These are phyloP conservation scores for Chaenocephalus aceratus DNA, from an alignment of 2,113 vertebrate species.

Conservation along the genomic window DNA sequence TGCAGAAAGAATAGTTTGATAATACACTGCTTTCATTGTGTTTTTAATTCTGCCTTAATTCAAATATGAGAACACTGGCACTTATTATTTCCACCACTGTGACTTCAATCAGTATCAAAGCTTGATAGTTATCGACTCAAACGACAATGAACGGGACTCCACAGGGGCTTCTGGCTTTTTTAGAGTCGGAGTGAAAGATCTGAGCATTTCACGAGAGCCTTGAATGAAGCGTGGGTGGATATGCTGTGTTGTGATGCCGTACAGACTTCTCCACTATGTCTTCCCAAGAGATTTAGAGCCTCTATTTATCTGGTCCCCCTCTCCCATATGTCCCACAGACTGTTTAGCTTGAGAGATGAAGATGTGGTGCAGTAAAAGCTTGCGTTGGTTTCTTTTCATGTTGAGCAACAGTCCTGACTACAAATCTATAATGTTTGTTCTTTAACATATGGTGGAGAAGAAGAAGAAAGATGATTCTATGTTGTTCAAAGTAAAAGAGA, in stretches of 20 bases:
- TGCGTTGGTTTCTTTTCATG: not conserved
- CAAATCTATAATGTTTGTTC: not conserved
- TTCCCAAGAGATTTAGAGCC: slow-evolving; percentile 36
- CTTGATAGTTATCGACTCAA: slow-evolving; percentile 18
- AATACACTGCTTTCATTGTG: not conserved
- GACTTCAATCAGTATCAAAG: slow-evolving; percentile 3
- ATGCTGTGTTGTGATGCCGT: slow-evolving; percentile 34
- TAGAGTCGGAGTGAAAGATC: slow-evolving; percentile 10
- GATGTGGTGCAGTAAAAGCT: not conserved
- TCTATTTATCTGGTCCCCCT: slow-evolving; percentile 23
- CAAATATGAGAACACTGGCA: slow-evolving; percentile 16
- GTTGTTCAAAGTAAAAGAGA: not conserved
- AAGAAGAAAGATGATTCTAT: not conserved
- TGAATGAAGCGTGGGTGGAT: slow-evolving; percentile 54
- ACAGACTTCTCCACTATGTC: slow-evolving; percentile 36
- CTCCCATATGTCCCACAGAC: slow-evolving; percentile 21
- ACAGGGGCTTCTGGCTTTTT: not conserved
- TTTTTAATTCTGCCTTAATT: not conserved
- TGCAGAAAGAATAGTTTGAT: not conserved
- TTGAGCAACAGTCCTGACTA: not conserved
- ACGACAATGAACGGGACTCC: not conserved
- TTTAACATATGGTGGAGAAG: not conserved
- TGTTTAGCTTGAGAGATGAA: slow-evolving; percentile 29
- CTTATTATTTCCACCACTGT: slow-evolving; percentile 2
- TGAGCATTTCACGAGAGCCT: slow-evolving; percentile 18